A percentile compares a stretch with the other conserved stretches of the same genome.
Conservation (phyloP, 2,113 vertebrate species). For the Haplotaxodon microlepis region DNA sequence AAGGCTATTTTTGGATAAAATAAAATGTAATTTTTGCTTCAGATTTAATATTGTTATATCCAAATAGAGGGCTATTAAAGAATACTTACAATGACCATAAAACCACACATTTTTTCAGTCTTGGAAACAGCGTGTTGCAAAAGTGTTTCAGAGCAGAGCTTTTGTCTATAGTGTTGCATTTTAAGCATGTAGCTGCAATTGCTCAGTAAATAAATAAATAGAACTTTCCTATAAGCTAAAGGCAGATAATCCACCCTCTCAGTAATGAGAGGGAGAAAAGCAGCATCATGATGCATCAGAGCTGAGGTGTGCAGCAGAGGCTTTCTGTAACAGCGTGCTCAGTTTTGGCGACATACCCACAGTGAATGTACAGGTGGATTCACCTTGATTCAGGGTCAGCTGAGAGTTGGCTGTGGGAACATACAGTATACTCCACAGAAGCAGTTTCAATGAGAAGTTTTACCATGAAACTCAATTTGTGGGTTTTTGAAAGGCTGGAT, state of each 20-base stretch:
- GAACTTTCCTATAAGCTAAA: not conserved
- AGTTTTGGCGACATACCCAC: not conserved
- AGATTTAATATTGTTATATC: not conserved
- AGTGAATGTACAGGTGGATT: not conserved
- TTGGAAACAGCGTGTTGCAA: not conserved
- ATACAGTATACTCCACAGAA: not conserved
- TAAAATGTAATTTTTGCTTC: not conserved
- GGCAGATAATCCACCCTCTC: not conserved
- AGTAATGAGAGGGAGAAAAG: not conserved
- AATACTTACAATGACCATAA: not conserved
- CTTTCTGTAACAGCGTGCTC: not conserved
- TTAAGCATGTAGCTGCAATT: not conserved
- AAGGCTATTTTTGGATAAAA: not conserved
- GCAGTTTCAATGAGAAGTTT: not conserved
- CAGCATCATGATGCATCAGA: not conserved
- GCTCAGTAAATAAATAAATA: not conserved
- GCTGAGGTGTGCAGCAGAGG: not conserved
- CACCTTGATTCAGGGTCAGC: not conserved
- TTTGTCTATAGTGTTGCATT: not conserved
- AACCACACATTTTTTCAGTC: not conserved
- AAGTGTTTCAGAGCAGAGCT: not conserved
- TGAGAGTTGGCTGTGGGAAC: not conserved
- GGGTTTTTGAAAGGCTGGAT: not conserved
- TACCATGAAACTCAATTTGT: not conserved
- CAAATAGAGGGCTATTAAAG: not conserved